phyloP scores from a whole-genome alignment of 2,797 vertebrate species.

The Semotilus atromaculatus region DNA sequence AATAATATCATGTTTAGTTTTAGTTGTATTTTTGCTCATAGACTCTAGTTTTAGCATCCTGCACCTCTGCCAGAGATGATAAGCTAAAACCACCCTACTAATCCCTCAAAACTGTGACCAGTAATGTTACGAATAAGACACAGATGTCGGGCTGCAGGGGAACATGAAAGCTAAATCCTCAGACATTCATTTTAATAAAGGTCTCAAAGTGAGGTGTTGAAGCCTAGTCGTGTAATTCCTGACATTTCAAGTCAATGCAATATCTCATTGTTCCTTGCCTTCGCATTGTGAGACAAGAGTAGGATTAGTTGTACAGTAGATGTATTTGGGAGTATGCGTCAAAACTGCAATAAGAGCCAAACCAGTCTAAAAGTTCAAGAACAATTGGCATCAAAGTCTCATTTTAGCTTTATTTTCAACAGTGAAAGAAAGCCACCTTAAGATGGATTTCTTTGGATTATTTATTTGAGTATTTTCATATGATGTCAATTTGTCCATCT shows the following conservation, averaged over 20 bases:
- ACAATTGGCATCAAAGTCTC: not conserved
- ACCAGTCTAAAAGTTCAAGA: not conserved
- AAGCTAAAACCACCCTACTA: constrained; percentile 30
- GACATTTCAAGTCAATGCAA: constrained; percentile 63
- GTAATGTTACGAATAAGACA: constrained; percentile 37
- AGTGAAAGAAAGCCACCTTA: not conserved
- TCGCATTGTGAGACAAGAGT: constrained; percentile 20
- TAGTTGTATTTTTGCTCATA: constrained; percentile 27
- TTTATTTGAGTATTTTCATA: not conserved
- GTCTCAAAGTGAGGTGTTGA: constrained; percentile 46
- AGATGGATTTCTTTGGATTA: not conserved
- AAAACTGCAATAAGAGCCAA: constrained; percentile 15
- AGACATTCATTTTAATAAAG: constrained; percentile 56
- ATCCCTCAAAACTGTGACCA: constrained; percentile 45
- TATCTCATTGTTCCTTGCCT: constrained; percentile 54
- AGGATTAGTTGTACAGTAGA: constrained; percentile 23
- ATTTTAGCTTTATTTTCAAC: not conserved
- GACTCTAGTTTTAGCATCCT: constrained; percentile 30
- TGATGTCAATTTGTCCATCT: not conserved
- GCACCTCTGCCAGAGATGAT: constrained; percentile 31
- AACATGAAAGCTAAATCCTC: constrained; percentile 46
- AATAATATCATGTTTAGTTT: constrained; percentile 28
- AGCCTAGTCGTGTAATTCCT: constrained; percentile 55
- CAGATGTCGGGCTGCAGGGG: constrained; percentile 12
- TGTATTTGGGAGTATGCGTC: not conserved